These are phyloP conservation scores for Siderastrea siderea DNA, from an alignment of 92 coral and sea anemone genomes.

Conservation along the genomic window DNA sequence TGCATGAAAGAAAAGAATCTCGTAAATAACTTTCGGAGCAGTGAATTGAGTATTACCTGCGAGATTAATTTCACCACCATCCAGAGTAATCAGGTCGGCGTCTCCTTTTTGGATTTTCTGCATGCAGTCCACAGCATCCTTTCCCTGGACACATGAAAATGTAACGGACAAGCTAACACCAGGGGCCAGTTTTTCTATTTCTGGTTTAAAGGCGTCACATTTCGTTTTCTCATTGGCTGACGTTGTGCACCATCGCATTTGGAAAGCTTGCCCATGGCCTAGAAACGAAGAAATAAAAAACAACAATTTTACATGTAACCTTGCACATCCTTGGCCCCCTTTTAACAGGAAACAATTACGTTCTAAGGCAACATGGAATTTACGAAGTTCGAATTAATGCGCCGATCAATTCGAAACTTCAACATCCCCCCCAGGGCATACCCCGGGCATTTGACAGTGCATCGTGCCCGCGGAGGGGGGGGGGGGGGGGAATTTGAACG, in stretches of 20 bases:
- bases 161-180: background rate
- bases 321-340: too few relatives aligned
- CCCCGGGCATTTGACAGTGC: too few relatives aligned
- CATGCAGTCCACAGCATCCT: conserved; percentile 29
- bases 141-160: conserved; percentile 13
- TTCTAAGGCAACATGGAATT: too few relatives aligned
- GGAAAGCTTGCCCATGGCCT: conserved; percentile 4
- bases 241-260: conserved; percentile 45
- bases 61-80: conserved; percentile 31
- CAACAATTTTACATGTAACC: background rate
- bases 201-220: conserved; percentile 7
- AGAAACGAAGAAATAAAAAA: background rate
- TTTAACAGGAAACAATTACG: too few relatives aligned
- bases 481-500: too few relatives aligned
- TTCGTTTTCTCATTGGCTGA: background rate
- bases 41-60: conserved; percentile 36
- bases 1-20: background rate
- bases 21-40: background rate
- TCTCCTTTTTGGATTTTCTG: conserved; percentile 16
- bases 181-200: background rate
- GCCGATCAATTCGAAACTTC: too few relatives aligned
- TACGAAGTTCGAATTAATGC: too few relatives aligned
- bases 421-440: too few relatives aligned
- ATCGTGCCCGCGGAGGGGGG: too few relatives aligned
- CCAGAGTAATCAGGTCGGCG: conserved; percentile 60